Base-by-base conservation (phyloP, 2,797 vertebrate species). In the Columba guinea region DNA sequence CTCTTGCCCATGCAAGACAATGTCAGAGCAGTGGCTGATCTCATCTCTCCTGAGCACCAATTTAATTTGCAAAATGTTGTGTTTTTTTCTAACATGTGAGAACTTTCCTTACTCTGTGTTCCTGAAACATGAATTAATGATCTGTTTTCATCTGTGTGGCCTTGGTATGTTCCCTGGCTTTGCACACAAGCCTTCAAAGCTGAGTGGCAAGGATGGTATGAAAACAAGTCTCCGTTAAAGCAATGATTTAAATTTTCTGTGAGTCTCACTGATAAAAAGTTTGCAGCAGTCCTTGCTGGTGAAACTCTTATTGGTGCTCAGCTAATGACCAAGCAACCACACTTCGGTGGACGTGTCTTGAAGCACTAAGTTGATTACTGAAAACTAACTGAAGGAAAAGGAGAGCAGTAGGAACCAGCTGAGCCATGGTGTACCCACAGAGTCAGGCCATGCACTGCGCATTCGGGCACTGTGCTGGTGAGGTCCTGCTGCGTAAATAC, bases 61-160 rank as follows among this genome's bases (percentile, higher is more conserved):
- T 94, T 95, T 89, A 23, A 84, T 94, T 93, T 97, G 78, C 84
- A 93, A 93, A 96, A 65, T 80, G 37, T 59, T 93, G 89, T 80
- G 70, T 4, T 49, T 94, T 91, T 90, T 92, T 30, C 78, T 87
- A 5, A 94, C 89, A 75, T 93, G 78, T 93, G 90, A 89, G 84
- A 96, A 91, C 71, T 89, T 94, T 58, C 46, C 60, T 77, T 89
- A 58, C 81, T 90, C 67, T 87, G 32, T 59, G 59, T 93, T 94
- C 78, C 78, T 95, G 75, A 77, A 94, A 70, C 41, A 26, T 78
- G 75, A 93, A 67, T 87, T 87, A 79, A n/a, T 65, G 53, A 44
- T 87, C 63, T 87, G 56, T 90, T 92, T 93, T 84, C 71, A 71
- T 82, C 53, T 89, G 5, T 68, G 64, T 68, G 69, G 84, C 84